Conservation (phyloP, 2,888 invertebrate genomes). For the Junonia oenone region DNA sequence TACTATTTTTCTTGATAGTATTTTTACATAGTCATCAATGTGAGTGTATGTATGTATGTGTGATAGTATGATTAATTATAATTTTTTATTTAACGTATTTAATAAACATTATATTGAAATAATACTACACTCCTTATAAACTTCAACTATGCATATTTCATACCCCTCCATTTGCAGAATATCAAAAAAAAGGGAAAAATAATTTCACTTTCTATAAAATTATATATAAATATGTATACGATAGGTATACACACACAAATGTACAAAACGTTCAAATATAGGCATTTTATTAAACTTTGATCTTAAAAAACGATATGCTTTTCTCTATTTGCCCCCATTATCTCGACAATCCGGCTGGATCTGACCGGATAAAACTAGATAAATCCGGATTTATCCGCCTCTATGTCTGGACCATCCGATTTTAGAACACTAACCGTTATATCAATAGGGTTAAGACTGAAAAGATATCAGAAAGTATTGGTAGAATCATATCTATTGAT, state of each 20-base stretch:
- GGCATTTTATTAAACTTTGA: neutral
- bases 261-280: neutral
- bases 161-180: too few species aligned
- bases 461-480: neutral
- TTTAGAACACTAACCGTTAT: neutral
- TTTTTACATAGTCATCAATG: too few species aligned
- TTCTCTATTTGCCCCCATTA: neutral
- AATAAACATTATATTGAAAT: too few species aligned
- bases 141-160: too few species aligned
- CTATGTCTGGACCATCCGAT: neutral
- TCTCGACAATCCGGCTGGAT: neutral
- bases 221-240: too few species aligned
- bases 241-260: neutral
- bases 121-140: too few species aligned
- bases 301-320: neutral
- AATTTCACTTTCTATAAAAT: too few species aligned
- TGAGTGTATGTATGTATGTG: too few species aligned
- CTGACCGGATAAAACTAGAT: neutral
- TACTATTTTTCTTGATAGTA: too few species aligned
- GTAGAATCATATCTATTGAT: neutral
- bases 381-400: neutral
- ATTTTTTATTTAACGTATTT: too few species aligned
- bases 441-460: neutral
- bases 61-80: too few species aligned
- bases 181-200: too few species aligned